phyloP scores from a whole-genome alignment of 2,888 invertebrate genomes.

The Pomacea canaliculata region DNA sequence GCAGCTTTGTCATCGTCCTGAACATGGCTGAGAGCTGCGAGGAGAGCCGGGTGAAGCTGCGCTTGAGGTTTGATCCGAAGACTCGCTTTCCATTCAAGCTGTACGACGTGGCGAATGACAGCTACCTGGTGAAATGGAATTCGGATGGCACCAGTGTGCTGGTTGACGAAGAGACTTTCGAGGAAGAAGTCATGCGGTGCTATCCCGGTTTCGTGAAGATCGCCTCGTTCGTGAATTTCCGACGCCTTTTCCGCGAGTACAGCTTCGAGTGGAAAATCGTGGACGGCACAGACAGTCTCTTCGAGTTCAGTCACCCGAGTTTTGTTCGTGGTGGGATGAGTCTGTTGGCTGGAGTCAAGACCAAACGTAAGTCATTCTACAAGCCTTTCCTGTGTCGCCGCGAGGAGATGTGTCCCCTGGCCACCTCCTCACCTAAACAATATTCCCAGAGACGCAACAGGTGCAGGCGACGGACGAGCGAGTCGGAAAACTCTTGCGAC shows the following conservation, averaged over 20 bases:
- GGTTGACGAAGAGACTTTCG: constrained; percentile 50
- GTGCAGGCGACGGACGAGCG: not conserved
- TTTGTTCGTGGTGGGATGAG: constrained; percentile 47
- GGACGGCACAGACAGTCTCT: constrained; percentile 21
- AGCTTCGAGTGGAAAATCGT: constrained; percentile 56
- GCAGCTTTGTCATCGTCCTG: no score
- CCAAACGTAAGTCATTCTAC: constrained; percentile 31
- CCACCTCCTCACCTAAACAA: constrained; percentile 15
- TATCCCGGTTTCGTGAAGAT: constrained; percentile 66
- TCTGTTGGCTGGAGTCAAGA: constrained; percentile 38
- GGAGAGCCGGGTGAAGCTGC: constrained; percentile 7
- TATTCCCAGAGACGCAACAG: not conserved
- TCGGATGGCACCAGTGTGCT: constrained; percentile 47
- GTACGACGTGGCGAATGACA: constrained; percentile 55
- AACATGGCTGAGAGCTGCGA: no score
- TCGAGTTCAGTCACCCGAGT: constrained; percentile 57
- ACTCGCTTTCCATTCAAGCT: constrained; percentile 58
- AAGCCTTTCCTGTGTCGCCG: constrained; percentile 22
- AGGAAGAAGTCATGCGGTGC: constrained; percentile 53
- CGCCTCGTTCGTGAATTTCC: constrained; percentile 58
- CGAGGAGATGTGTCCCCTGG: not conserved
- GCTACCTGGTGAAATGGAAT: constrained; percentile 54
- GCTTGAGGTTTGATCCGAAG: constrained; percentile 46
- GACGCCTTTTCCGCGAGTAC: constrained; percentile 65
- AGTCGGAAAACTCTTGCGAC: not conserved